Percentiles rank a stretch among this genome's conserved stretches.
phyloP scores from a whole-genome alignment of 1,140 invertebrate genomes.

The Lerema accius region DNA sequence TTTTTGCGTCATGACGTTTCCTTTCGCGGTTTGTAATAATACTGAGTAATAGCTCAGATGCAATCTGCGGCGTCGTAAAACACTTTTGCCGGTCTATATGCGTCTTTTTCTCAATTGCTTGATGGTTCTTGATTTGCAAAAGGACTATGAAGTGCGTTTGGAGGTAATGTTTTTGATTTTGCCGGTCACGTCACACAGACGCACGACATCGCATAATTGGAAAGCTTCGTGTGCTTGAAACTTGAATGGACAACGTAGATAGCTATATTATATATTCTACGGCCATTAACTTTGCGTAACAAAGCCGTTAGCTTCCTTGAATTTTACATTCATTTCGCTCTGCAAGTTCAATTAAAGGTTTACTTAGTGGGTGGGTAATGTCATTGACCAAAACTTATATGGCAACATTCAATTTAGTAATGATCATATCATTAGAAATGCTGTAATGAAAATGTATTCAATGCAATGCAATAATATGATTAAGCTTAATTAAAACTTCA shows the following conservation, averaged over 20 bases:
- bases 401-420: neutral
- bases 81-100: conserved; percentile 39
- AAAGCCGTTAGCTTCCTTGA: conserved; percentile 4
- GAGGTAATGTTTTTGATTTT: conserved; percentile 32
- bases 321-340: conserved; percentile 4
- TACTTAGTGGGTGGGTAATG: neutral
- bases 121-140: conserved; percentile 40
- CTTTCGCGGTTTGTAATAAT: conserved; percentile 44
- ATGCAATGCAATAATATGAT: no score
- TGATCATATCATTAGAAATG: neutral
- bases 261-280: conserved; percentile 4
- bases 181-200: conserved; percentile 36
- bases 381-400: conserved; percentile 7
- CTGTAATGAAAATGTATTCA: neutral
- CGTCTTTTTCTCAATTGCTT: conserved; percentile 38
- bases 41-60: conserved; percentile 42
- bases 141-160: conserved; percentile 29
- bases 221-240: conserved; percentile 22
- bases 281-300: conserved; percentile 7
- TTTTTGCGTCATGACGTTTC: conserved; percentile 48
- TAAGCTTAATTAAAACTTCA: conserved; percentile 13
- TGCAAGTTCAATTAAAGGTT: conserved; percentile 1
- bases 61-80: conserved; percentile 40
- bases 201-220: conserved; percentile 32
- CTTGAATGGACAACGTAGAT: conserved; percentile 28